A percentile compares a stretch with the other conserved stretches of the same genome.
Conservation (phyloP, 1,140 invertebrate species). For the Aricia agestis region DNA sequence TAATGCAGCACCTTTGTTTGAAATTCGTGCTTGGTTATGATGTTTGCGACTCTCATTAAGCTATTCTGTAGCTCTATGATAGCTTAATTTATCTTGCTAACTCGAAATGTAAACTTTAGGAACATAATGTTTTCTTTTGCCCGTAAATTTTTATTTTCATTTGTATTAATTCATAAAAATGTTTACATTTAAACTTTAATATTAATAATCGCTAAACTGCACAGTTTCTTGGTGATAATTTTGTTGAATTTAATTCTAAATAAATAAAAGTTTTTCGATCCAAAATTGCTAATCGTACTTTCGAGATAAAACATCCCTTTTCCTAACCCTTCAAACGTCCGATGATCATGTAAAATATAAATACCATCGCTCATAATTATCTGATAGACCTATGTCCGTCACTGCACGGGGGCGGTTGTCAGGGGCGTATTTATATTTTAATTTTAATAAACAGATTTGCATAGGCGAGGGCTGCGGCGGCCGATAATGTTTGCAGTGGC, state of each 20-base stretch:
- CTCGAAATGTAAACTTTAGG: too few species aligned
- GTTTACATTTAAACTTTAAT: too few species aligned
- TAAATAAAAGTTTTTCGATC: too few species aligned
- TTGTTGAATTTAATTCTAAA: too few species aligned
- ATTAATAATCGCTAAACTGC: too few species aligned
- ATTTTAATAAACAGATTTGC: conserved; percentile 67
- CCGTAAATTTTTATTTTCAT: neutral
- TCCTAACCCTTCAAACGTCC: neutral
- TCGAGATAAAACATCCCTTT: neutral
- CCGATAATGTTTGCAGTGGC: conserved; percentile 62
- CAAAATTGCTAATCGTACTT: neutral
- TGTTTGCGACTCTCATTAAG: neutral
- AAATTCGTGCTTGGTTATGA: neutral
- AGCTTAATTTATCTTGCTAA: neutral
- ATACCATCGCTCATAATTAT: neutral
- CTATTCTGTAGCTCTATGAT: neutral
- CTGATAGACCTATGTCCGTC: neutral
- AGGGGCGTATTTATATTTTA: conserved; percentile 53
- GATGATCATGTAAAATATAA: neutral
- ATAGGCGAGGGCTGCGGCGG: conserved; percentile 44
- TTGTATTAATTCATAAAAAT: neutral
- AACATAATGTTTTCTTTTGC: neutral
- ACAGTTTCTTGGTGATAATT: too few species aligned
- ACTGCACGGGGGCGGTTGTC: neutral
- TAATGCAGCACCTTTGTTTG: neutral